Evolutionary conservation across 1,140 invertebrate genomes (phyloP), one percentile per base, ranked within the genome.

Genomic region (Calephelis virginiensis): DNA sequence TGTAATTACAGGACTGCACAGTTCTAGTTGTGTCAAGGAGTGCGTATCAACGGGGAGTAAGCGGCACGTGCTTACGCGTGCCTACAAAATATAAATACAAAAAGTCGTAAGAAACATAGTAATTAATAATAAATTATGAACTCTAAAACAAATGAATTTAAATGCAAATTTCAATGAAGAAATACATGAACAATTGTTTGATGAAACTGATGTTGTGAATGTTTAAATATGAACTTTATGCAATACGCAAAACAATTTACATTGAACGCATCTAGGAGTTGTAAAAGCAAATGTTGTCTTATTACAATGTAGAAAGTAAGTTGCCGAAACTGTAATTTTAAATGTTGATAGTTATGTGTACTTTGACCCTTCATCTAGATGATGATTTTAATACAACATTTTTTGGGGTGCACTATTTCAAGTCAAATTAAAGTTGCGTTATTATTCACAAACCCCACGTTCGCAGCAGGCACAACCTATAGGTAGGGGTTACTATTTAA

Each of bases 1-100:
- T 91, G 89, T 91, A 90, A 91, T 91, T 91, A 91, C 86, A 85
- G 86, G 81, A 84, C 81, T 79, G 81, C 77, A 84, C 81, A 88
- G 85, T 83, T 86, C 86, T 84, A 84, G 75, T 69, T 81, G 85
- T 88, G 87, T 89, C 88, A 83, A 90, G 86, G 86, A 88, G 78
- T 86, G 85, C 83, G 83, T 85, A 86, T 70, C 86, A 81, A 85
- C 85, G 83, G 88, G 88, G 87, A 80, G 81, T 75, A 63, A 66
- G 66, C 73, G 87, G 85, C 89, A 91, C 89, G 89, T 86, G 86
- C 85, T 85, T 83, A 83, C 84, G 81, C 86, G 84, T 86, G 86
- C 80, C 64, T 74, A 59, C 60, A 37, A 28, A 12, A 47, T 13
- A 47, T 50, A 45, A 60, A 49, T 61, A 8, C 65, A 63, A 71